Base-by-base conservation (phyloP, 2,797 vertebrate species). In the Phoeniculus purpureus region DNA sequence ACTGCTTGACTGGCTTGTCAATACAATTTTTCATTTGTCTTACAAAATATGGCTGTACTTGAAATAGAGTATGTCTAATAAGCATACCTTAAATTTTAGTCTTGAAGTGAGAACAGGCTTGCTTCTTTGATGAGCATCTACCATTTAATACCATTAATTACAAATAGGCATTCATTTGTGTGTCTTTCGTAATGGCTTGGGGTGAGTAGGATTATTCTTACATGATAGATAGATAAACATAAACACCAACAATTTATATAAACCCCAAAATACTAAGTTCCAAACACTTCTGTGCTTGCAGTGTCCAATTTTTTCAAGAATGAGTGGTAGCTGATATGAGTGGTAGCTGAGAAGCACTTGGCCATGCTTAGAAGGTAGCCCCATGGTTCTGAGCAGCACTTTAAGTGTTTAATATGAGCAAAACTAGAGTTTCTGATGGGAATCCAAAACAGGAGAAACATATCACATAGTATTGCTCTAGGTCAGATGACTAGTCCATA, bases 191-290 rank as follows among this genome's bases (percentile, higher is more conserved):
- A 50, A 71, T 70, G 22, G 45, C 23, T 56, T 48, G 34, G 29
- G 14, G 48, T 0, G 0, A 89, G 66, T 16, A 51, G 3, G 15
- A 48, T 6, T 58, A 21, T n/a, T 87, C 15, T 27, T 2, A 0
- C 51, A 70, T 37, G 12, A 37, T 8, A 37, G 37, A 37, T 37
- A 37, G 9, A 37, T 12, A 37, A 8, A 37, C 37, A 37, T 37
- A 37, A 37, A 37, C 37, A 9, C 37, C 12, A 37, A 37, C 37
- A 9, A 37, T 37, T 37, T 37, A 37, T 37, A 37, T 37, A 37
- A 22, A 40, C 37, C 37, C 37, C 37, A 3, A 47, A 47, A 47
- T 47, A 37, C 0, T 54, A 72, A 31, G 56, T 18, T 25, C 31
- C 66, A 70, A 88, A 67, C 23, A 61, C 48, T 54, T 23, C 32